phyloP scores from a whole-genome alignment of 2,797 vertebrate species.

The Chelon auratus region DNA sequence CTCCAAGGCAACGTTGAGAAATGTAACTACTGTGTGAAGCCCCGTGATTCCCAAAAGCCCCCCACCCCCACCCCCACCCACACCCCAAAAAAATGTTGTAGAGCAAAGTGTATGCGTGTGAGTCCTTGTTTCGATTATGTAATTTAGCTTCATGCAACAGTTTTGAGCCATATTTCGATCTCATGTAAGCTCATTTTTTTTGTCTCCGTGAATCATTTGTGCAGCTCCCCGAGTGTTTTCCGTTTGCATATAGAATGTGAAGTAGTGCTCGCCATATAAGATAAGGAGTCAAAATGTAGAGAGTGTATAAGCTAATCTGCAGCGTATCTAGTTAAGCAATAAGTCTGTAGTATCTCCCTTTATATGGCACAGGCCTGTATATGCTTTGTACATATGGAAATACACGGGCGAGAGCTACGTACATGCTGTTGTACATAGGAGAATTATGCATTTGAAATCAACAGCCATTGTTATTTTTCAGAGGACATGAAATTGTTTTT shows the following conservation, averaged over 20 bases:
- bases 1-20: constrained; percentile 56
- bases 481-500: constrained; percentile 83
- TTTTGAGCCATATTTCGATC: constrained; percentile 64
- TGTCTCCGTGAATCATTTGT: constrained; percentile 61
- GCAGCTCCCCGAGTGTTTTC: constrained; percentile 65
- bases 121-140: constrained; percentile 48
- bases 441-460: constrained; percentile 83
- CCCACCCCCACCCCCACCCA: neutral
- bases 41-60: constrained; percentile 34
- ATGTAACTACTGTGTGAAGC: constrained; percentile 63
- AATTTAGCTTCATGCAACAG: constrained; percentile 55
- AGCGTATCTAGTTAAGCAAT: constrained; percentile 88
- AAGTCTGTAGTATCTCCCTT: constrained; percentile 86
- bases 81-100: constrained; percentile 45
- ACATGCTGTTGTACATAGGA: constrained; percentile 79
- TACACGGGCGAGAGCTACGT: constrained; percentile 71
- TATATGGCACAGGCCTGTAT: constrained; percentile 83
- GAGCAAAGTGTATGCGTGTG: constrained; percentile 49
- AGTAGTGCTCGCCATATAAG: constrained; percentile 77
- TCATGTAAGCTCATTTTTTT: constrained; percentile 48
- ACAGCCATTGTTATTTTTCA: constrained; percentile 88
- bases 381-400: constrained; percentile 83
- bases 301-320: constrained; percentile 75
- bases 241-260: constrained; percentile 76
- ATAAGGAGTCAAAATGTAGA: constrained; percentile 73